phyloP scores from a whole-genome alignment of 2,113 vertebrate species.

The Malaclemys terrapin region DNA sequence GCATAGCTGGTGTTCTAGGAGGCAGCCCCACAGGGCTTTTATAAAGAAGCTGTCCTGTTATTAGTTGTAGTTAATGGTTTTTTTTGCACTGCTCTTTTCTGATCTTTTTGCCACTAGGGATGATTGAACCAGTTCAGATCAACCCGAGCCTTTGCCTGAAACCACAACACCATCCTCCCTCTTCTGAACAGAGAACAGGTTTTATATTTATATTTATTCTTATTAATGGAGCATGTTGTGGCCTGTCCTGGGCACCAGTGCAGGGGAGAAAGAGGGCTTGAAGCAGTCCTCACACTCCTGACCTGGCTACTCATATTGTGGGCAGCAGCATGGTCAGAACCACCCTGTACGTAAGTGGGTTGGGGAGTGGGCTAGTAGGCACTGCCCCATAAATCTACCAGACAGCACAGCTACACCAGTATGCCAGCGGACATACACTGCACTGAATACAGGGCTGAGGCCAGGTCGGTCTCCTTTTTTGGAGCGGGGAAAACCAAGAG shows the following conservation, averaged over 20 bases:
- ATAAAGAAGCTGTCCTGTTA: not conserved
- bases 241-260: not conserved
- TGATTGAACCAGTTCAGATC: not conserved
- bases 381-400: not conserved
- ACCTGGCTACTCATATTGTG: not conserved
- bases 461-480: not conserved
- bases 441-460: rapidly evolving
- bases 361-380: not conserved
- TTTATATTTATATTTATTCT: not conserved
- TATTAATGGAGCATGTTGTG: not conserved
- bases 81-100: not conserved
- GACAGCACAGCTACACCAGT: not conserved
- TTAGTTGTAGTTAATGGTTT: not conserved
- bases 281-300: not conserved
- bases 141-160: not conserved
- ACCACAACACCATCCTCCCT: not conserved
- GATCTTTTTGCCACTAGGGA: not conserved
- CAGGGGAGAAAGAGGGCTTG: not conserved
- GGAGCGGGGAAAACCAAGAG: not conserved
- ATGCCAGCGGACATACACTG: not conserved
- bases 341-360: not conserved
- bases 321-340: not conserved
- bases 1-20: not conserved
- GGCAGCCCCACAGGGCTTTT: not conserved
- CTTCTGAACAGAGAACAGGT: not conserved